Base-by-base conservation (phyloP, 2,888 invertebrate genomes). In the Cosmia trapezina region DNA sequence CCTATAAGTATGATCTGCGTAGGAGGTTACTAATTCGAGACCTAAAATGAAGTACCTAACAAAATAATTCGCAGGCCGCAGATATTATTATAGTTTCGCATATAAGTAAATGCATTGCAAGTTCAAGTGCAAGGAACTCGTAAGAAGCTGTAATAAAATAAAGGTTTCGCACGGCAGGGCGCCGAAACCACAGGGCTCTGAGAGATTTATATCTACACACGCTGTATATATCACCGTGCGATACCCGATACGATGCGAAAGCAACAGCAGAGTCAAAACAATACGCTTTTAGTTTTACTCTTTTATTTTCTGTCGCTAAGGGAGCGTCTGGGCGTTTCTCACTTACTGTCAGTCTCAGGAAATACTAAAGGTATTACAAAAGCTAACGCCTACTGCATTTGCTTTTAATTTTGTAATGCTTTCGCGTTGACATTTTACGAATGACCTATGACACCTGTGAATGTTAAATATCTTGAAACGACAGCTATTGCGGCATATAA, bases 91-190 rank as follows among this genome's bases (percentile, higher is more conserved):
- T 65, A 47, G 84, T 74, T 78, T 76, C 82, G 72, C 83, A 63
- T 81, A 72, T 77, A 80, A 51, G 41, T 60, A 69, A 83, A 76
- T 60, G 68, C 84, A 83, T 73, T 80, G 84, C 85, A 86, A 87
- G 87, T 90, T 88, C 89, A 91, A 91, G 93, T 89, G 90, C 93
- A 93, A 93, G 86, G 88, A 91, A 91, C 92, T 91, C 92, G 88
- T 92, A 92, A 92, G 91, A 87, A 77, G 73, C 83, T 82, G 86
- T 88, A 94, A 94, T 93, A 93, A 93, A 93, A 93, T 92, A 91
- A 94, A 92, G 89, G 88, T 86, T 90, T 91, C 84, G 86, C 92
- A 81, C 91, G 83, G 89, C 91, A 91, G 89, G 91, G 88, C 86
- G 89, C 89, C 90, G 84, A 90, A 92, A 92, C 91, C 91, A 83